Evolutionary conservation across 2,888 invertebrate genomes (phyloP).

Genomic region (Pseudococcus jackbeardsleyi): DNA sequence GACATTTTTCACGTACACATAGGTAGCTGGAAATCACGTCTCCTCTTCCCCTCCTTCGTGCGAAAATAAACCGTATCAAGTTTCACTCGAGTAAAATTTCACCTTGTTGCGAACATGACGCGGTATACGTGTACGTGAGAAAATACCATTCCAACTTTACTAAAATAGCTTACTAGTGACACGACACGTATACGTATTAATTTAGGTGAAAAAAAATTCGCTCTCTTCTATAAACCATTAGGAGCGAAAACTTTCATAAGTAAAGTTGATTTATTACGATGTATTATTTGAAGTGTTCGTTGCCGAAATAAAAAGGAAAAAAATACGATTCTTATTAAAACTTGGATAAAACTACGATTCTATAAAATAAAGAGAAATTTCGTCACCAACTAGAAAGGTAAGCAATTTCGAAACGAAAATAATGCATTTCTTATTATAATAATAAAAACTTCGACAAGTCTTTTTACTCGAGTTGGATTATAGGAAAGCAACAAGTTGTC

Average conservation of each 20-base stretch:
- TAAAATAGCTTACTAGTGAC: conserved; percentile 23
- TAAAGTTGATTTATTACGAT: background rate
- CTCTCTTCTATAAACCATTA: background rate
- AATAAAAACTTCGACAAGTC: background rate
- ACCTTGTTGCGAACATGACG: background rate
- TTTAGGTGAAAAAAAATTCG: background rate
- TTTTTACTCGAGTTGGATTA: background rate
- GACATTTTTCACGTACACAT: background rate
- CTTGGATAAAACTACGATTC: background rate
- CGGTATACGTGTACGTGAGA: background rate
- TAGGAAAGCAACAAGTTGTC: background rate
- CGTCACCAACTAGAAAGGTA: background rate
- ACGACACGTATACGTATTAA: conserved; percentile 8
- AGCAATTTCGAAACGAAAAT: background rate
- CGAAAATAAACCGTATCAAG: background rate
- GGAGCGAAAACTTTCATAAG: background rate
- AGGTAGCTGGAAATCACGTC: background rate
- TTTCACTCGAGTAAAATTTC: background rate
- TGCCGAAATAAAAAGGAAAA: background rate
- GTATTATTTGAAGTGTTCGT: background rate
- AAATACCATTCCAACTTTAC: background rate
- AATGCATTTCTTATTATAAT: background rate
- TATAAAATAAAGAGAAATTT: background rate
- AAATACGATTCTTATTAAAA: background rate
- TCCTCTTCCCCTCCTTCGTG: background rate